Conservation (phyloP, 2,888 invertebrate genomes). For the Netelia virgata region DNA sequence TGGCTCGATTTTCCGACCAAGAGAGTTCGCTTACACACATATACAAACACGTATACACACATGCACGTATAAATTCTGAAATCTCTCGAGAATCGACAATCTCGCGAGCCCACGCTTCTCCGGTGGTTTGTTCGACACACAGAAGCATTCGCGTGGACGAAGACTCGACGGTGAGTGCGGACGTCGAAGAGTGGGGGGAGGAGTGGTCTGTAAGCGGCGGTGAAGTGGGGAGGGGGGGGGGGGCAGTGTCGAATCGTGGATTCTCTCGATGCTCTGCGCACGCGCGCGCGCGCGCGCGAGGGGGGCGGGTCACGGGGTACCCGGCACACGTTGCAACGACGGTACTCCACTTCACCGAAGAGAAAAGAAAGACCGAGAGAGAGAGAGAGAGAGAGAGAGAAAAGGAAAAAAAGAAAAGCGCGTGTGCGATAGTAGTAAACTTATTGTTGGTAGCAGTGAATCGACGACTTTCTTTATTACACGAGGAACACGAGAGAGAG, state of each 20-base stretch:
- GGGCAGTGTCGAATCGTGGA: conserved; percentile 39
- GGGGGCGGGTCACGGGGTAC: conserved; percentile 11
- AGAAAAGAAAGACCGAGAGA: background rate
- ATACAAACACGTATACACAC: background rate
- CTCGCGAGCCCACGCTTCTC: conserved; percentile 47
- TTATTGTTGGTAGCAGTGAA: conserved; percentile 48
- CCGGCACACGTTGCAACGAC: conserved; percentile 41
- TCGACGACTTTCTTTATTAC: conserved; percentile 72
- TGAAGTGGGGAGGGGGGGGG: background rate
- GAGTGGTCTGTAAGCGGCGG: background rate
- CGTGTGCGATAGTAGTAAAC: conserved; percentile 28
- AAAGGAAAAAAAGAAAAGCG: conserved; percentile 24
- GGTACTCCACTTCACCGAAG: conserved; percentile 35
- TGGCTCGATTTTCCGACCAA: conserved; percentile 50
- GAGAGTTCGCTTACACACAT: background rate
- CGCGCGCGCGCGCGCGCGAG: background rate
- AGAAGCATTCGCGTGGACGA: conserved; percentile 15
- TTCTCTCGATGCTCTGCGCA: conserved; percentile 37
- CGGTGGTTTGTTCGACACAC: conserved; percentile 31
- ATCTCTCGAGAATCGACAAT: conserved; percentile 44
- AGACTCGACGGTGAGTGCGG: background rate
- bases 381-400: conserved; percentile 3
- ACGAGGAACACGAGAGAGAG: conserved; percentile 15
- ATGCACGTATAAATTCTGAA: background rate
- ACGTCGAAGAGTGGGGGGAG: background rate